Conservation (phyloP, 1,140 invertebrate genomes). For the Radopholus similis region DNA sequence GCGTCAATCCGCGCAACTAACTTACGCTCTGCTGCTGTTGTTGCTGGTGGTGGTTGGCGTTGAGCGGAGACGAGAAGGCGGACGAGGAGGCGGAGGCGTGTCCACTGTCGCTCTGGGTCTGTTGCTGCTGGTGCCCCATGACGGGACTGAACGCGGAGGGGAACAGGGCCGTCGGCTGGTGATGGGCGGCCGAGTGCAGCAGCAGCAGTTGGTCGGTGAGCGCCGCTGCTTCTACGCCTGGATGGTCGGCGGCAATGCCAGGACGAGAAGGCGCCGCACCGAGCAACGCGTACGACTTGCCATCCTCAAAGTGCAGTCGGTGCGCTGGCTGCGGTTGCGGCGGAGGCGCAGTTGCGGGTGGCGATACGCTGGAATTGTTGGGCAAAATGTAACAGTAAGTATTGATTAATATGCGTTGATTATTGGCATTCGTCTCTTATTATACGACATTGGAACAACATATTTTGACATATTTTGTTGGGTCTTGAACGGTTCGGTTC, state of each 20-base stretch:
- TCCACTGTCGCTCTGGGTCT: slow-evolving; percentile 4
- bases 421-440: too few species aligned
- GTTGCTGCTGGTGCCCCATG: neutral
- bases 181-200: neutral
- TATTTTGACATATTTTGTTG: neutral
- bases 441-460: neutral
- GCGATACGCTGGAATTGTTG: neutral
- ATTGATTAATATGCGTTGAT: neutral
- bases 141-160: neutral
- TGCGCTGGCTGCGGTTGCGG: too few species aligned
- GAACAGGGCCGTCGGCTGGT: neutral
- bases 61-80: neutral
- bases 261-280: neutral
- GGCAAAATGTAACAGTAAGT: neutral
- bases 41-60: too few species aligned
- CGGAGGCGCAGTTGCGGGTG: neutral
- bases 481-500: neutral
- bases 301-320: neutral
- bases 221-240: too few species aligned
- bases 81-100: slow-evolving; percentile 15
- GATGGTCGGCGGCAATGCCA: neutral
- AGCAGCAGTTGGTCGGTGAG: neutral
- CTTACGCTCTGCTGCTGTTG: neutral
- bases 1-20: neutral
- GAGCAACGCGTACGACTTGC: neutral